Evolutionary conservation across 2,888 invertebrate species (phyloP).

Genomic region (Coelinius sp.): DNA sequence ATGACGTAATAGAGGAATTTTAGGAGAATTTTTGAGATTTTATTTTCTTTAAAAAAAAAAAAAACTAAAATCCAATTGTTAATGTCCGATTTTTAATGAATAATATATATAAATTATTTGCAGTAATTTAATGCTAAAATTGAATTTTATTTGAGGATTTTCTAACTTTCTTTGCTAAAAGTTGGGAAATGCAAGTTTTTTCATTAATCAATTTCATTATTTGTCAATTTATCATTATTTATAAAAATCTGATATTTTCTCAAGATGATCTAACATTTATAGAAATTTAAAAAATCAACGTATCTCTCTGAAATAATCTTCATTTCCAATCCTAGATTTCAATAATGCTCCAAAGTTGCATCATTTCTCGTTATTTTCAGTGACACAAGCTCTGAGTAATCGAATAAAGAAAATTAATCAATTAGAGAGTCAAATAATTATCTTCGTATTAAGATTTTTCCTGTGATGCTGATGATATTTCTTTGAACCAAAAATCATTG

Average conservation of each 20-base stretch:
- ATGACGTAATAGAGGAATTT: neutral
- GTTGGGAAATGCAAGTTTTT: no score
- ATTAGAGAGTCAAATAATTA: neutral
- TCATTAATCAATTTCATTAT: no score
- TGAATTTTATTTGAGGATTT: no score
- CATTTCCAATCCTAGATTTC: neutral
- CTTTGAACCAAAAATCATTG: neutral
- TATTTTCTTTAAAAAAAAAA: neutral
- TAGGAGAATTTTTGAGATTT: neutral
- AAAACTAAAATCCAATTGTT: neutral
- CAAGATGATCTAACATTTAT: no score
- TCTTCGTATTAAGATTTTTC: neutral
- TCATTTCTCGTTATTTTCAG: neutral
- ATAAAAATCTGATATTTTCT: no score
- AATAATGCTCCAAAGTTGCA: neutral
- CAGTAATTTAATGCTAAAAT: no score
- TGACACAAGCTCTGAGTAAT: neutral
- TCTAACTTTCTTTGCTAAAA: no score
- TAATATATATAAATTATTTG: no score
- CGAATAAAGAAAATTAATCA: neutral
- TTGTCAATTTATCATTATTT: no score
- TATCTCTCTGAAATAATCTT: no score
- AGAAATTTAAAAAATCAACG: no score
- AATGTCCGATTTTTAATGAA: no score
- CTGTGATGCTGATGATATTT: neutral